Conservation (phyloP, 2,888 invertebrate genomes). For the Bedellia somnulentella region DNA sequence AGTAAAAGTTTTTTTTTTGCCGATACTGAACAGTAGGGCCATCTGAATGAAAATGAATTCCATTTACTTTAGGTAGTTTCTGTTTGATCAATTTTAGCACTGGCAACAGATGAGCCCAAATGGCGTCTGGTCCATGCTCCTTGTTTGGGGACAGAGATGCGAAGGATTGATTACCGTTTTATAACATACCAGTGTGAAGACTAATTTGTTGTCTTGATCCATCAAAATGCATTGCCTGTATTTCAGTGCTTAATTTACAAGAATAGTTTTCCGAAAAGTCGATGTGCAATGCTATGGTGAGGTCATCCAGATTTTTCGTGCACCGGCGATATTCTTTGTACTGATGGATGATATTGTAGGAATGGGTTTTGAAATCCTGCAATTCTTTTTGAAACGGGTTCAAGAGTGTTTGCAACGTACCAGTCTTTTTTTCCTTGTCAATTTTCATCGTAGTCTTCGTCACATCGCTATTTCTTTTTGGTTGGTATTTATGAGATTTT, state of each 20-base stretch:
- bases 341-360: not conserved
- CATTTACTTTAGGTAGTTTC: not conserved
- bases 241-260: not conserved
- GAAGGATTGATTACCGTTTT: constrained; percentile 1
- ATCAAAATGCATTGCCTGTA: constrained; percentile 2
- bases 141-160: constrained; percentile 1
- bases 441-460: too few relatives aligned
- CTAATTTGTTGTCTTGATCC: constrained; percentile 1
- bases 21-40: constrained; percentile 4
- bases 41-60: constrained; percentile 3
- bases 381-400: not conserved
- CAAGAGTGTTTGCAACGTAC: too few relatives aligned
- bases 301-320: not conserved
- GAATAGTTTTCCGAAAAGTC: constrained; percentile 2
- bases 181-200: constrained; percentile 3
- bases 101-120: constrained; percentile 7
- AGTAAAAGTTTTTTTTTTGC: constrained; percentile 6
- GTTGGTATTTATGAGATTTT: not conserved
- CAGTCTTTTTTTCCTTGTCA: too few relatives aligned
- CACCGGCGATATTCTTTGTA: not conserved
- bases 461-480: not conserved
- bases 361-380: too few relatives aligned
- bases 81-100: constrained; percentile 3
- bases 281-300: not conserved
- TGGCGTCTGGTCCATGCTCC: constrained; percentile 3